Base-by-base conservation (phyloP, 2,113 vertebrate genomes). In the Poecile atricapillus region DNA sequence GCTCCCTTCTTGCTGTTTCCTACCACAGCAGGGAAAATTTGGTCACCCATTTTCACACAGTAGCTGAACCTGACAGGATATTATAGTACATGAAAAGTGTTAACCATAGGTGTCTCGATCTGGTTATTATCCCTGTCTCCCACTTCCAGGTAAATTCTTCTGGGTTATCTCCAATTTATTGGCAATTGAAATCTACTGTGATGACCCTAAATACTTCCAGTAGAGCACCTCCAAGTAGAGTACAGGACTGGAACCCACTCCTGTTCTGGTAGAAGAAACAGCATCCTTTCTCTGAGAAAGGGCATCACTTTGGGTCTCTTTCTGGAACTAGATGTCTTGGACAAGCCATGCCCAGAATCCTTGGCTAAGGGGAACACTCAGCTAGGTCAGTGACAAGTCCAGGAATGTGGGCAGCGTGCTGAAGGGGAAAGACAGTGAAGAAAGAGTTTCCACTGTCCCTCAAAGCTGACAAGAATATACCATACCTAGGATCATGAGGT, bases 1-100 rank as follows among this genome's bases (percentile, higher is more conserved):
- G 99, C 99, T 41, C 98, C 98, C 89, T 99, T 99, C 97, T 99
- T 99, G 97, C 98, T 99, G 74, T 99, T 99, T 67, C 99, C 99
- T 1, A 98, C 98, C 53, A 98, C 99, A 33, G 98, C 97, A 41
- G 98, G 98, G 96, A 99, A 99, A 67, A 98, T 94, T 33, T 90
- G 98, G 46, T 98, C 98, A 49, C 99, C 99, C 30, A 99, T 97
- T 76, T 98, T 99, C 81, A 99, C 99, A 75, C 98, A 98, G 98
- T 99, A 99, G 90, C 98, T 99, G 97, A 99, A 99, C 97, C 99
- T 99, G 97, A 68, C 35, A 83, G 79, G 95, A 85, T 2, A 86
- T 94, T 35, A 96, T 1, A 95, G 91, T 62, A 97, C 4, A 95
- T 3, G 58, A 87, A 53, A 69, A 96, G 33, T 0, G 47, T 91